Base-by-base conservation (phyloP, 2,797 vertebrate species). In the Naso thynnoides region DNA sequence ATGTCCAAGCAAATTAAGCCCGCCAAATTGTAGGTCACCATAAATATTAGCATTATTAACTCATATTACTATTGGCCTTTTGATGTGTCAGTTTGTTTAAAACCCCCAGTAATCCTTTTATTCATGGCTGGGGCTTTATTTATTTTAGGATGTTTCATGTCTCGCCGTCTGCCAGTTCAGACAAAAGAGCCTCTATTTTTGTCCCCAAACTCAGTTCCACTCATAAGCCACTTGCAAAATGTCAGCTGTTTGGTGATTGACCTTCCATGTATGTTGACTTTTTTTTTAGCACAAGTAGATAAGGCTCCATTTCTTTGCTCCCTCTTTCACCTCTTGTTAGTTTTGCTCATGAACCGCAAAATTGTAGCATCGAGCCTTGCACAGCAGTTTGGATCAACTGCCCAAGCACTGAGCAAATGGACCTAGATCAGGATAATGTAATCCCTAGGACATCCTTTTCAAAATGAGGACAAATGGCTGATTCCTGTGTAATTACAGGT, bases 31-130 rank as follows among this genome's bases (percentile, higher is more conserved):
- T 64, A 65, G 69, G 33, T 53, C 76, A 65, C 56, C 45, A 55
- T 68, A 45, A 71, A 70, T 73, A 77, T 78, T 57, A 81, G 18
- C 61, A 27, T 31, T 66, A 27, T 82, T 79, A 74, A 67, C 33
- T 62, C 21, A 21, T 26, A 52, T 65, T 58, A 50, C 62, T 48
- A 27, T 60, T 39, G 31, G 21, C 45, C 27, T 80, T 80, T 81
- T 81, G 67, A 70, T 73, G 63, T 79, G 70, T 70, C 76, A 70
- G 52, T 73, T 70, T 79, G 52, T 61, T 70, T 76, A 13, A 59
- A 75, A 83, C 50, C 67, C 68, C 1, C 8, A 67, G 24, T 82
- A 84, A 84, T 87, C 85, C 54, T 52, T 81, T 81, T 71, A 52
- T 63, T 56, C 24, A 38, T 8, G 26, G 49, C 68, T 59, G 19